Percentiles rank a stretch among this genome's conserved stretches.
Conservation (phyloP, 2,797 vertebrate species). For the Pristis pectinata region DNA sequence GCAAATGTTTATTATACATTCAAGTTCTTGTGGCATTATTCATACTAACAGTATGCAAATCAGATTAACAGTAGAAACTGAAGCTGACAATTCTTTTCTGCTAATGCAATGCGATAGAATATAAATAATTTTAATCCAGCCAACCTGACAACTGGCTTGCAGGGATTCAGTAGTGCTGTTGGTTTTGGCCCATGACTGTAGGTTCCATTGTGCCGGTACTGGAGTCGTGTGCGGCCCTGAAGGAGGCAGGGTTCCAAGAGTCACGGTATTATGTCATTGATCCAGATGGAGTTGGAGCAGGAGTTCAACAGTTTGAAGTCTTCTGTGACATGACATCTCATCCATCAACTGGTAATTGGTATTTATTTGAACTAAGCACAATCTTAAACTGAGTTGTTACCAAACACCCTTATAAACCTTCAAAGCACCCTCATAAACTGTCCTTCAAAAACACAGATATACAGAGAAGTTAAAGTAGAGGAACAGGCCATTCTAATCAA, state of each 20-base stretch:
- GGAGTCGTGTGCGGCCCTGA: conserved; percentile 44
- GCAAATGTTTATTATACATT: too few species aligned
- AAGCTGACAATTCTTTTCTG: neutral
- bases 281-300: conserved; percentile 42
- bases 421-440: neutral
- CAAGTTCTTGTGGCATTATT: too few species aligned
- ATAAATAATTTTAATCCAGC: neutral
- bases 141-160: neutral
- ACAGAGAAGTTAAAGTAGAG: neutral
- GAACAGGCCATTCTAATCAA: neutral
- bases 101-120: neutral
- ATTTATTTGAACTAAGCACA: neutral
- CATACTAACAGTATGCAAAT: neutral
- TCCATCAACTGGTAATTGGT: conserved; percentile 39
- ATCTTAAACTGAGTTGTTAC: neutral
- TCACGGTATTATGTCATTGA: conserved; percentile 43
- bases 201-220: conserved; percentile 36
- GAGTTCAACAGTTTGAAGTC: conserved; percentile 43
- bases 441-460: neutral
- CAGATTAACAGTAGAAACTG: neutral
- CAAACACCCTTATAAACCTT: neutral
- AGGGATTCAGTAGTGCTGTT: neutral
- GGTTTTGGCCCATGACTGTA: neutral
- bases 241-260: conserved; percentile 41
- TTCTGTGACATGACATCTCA: conserved; percentile 46